These are phyloP conservation scores for Habroteleia sp. DNA, from an alignment of 2,888 invertebrate genomes.

Conservation along the genomic window DNA sequence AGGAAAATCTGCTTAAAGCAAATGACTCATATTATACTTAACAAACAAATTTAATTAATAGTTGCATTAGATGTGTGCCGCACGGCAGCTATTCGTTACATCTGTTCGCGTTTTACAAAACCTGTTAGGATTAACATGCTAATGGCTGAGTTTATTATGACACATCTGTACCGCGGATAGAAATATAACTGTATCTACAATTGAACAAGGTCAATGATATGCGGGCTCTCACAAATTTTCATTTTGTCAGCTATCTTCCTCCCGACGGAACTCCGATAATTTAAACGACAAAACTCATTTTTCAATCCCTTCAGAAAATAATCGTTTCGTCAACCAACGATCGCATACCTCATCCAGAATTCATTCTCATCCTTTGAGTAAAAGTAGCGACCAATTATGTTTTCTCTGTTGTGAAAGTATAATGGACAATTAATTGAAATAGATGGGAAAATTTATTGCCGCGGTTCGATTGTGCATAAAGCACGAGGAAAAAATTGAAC, in stretches of 20 bases:
- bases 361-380: conserved; percentile 37
- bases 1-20: no score
- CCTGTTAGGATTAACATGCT: conserved; percentile 39
- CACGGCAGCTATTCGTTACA: conserved; percentile 26
- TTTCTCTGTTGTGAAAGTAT: conserved; percentile 55
- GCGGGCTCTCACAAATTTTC: conserved; percentile 37
- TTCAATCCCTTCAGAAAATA: neutral
- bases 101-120: conserved; percentile 40
- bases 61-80: conserved; percentile 47
- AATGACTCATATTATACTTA: no score
- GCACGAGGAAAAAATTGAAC: conserved; percentile 20
- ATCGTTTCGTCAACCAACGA: conserved; percentile 4
- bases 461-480: conserved; percentile 46
- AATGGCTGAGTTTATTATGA: conserved; percentile 38
- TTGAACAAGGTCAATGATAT: conserved; percentile 56
- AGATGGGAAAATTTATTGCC: conserved; percentile 47
- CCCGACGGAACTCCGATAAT: no score
- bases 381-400: conserved; percentile 34
- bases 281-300: no score
- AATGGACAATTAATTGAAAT: conserved; percentile 51
- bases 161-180: conserved; percentile 13
- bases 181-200: conserved; percentile 43
- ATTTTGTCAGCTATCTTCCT: conserved; percentile 15
- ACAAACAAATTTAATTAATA: conserved; percentile 17
- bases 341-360: neutral